Evolutionary conservation across 2,888 invertebrate genomes (phyloP).

Genomic region (Cheilosia impressa): DNA sequence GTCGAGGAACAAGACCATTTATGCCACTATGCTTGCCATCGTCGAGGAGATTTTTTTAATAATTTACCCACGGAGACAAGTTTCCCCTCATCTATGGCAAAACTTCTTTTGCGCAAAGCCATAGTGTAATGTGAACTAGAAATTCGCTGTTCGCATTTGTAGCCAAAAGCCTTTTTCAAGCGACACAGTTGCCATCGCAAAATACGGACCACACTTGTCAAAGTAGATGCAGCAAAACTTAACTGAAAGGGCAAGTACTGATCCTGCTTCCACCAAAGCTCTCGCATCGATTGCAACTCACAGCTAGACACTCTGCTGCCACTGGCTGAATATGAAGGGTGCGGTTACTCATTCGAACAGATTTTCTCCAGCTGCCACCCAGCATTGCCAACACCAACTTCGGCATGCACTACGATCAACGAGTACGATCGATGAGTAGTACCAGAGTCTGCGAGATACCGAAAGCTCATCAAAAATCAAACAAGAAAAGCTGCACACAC

Average conservation of each 20-base stretch:
- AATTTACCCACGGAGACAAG: no score
- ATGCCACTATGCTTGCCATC: no score
- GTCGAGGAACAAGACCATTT: no score
- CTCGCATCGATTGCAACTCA: not conserved
- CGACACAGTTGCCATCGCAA: no score
- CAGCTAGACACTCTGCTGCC: not conserved
- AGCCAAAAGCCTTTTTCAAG: no score
- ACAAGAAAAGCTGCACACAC: constrained; percentile 25
- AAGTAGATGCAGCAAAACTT: no score
- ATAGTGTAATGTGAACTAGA: no score
- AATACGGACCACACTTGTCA: no score
- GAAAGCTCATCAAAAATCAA: constrained; percentile 49
- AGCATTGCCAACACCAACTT: constrained; percentile 22
- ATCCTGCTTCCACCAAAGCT: constrained; percentile 20
- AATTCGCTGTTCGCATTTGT: no score
- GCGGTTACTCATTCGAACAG: constrained; percentile 25
- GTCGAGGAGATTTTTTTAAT: no score
- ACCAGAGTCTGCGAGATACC: constrained; percentile 6
- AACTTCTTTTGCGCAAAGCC: no score
- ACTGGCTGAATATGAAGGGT: not conserved
- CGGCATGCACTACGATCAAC: constrained; percentile 1
- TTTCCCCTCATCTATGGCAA: no score
- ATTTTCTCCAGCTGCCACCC: constrained; percentile 1
- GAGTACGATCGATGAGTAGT: not conserved
- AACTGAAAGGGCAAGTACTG: constrained; percentile 12